Conservation (phyloP, 2,888 invertebrate genomes). For the Pemphredon lugubris region DNA sequence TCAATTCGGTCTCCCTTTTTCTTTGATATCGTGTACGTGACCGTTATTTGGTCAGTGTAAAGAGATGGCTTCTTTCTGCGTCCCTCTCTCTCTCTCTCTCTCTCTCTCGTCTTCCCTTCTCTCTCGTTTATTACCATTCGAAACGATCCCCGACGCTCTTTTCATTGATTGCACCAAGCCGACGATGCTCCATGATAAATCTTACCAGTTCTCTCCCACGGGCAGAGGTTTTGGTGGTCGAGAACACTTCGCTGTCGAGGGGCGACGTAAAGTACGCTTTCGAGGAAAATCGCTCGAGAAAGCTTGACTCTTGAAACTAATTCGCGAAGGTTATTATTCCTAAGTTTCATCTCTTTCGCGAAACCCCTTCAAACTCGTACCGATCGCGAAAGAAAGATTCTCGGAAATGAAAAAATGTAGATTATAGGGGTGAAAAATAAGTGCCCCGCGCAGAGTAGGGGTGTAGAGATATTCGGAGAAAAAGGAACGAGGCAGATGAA, state of each 20-base stretch:
- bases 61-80: no score
- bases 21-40: conserved; percentile 38
- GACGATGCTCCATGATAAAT: conserved; percentile 49
- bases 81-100: no score
- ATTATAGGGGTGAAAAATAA: no score
- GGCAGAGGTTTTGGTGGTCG: conserved; percentile 11
- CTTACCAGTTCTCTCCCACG: conserved; percentile 20
- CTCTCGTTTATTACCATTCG: conserved; percentile 55
- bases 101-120: conserved; percentile 17
- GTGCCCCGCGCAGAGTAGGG: no score
- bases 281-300: conserved; percentile 2
- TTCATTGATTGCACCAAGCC: conserved; percentile 44
- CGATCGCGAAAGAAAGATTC: conserved; percentile 28
- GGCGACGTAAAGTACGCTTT: conserved; percentile 23
- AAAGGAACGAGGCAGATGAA: no score
- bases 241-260: conserved; percentile 14
- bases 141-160: conserved; percentile 40
- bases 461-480: no score
- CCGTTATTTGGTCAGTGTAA: conserved; percentile 38
- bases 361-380: conserved; percentile 34
- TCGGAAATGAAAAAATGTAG: no score
- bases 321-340: conserved; percentile 34
- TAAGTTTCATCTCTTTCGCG: conserved; percentile 16
- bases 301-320: conserved; percentile 22
- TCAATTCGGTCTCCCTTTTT: conserved; percentile 29